A percentile compares a stretch with the other conserved stretches of the same genome.
phyloP scores from a whole-genome alignment of 2,888 invertebrate species.

The Dorcus parallelipipedus region DNA sequence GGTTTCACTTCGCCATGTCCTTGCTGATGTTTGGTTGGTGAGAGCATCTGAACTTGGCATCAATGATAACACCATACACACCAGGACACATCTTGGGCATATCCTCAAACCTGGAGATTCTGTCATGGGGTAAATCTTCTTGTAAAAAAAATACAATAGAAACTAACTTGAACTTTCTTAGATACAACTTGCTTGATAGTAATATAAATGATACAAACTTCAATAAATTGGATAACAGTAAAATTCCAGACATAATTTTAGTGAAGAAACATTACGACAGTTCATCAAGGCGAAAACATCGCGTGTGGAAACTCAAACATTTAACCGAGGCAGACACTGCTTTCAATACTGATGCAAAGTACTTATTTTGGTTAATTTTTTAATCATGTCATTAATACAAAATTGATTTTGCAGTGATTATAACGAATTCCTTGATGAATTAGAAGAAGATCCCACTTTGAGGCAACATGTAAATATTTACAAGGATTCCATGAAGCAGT shows the following conservation, averaged over 20 bases:
- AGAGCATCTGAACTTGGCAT: constrained; percentile 82
- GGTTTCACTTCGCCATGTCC: constrained; percentile 80
- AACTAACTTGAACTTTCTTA: constrained; percentile 41
- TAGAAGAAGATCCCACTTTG: constrained; percentile 90
- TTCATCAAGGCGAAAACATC: constrained; percentile 65
- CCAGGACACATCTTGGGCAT: constrained; percentile 92
- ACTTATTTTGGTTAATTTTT: constrained; percentile 26
- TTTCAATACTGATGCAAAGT: constrained; percentile 62
- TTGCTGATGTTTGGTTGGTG: constrained; percentile 93
- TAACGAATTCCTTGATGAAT: constrained; percentile 92
- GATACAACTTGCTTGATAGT: constrained; percentile 84
- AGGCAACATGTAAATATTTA: constrained; percentile 94
- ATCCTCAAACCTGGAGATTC: constrained; percentile 89
- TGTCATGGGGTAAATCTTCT: constrained; percentile 72
- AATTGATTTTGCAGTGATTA: constrained; percentile 66
- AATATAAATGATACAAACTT: constrained; percentile 89
- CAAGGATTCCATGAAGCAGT: constrained; percentile 56
- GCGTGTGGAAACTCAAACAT: constrained; percentile 90
- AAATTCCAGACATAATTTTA: constrained; percentile 87
- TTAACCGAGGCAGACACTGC: constrained; percentile 65
- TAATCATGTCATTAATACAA: background rate
- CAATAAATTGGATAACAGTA: constrained; percentile 70
- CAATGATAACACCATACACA: constrained; percentile 77
- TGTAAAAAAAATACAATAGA: background rate
- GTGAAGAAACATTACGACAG: constrained; percentile 88